A percentile compares a stretch with the other conserved stretches of the same genome.
Conservation (phyloP, 2,797 vertebrate genomes). For the Serranus cabrilla region DNA sequence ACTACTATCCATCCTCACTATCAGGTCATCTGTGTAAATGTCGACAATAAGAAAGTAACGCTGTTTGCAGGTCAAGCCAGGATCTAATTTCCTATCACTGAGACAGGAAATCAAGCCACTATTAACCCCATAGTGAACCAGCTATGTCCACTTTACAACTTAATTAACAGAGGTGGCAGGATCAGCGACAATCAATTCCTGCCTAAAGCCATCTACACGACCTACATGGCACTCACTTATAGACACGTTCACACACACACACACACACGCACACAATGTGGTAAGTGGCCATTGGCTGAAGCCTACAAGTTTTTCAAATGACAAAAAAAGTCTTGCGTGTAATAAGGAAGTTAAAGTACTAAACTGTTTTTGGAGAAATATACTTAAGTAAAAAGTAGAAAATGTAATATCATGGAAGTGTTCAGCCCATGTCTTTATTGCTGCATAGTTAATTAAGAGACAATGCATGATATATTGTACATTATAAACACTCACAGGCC, state of each 20-base stretch:
- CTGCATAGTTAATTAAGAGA: too few relatives aligned
- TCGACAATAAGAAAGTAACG: conserved; percentile 45
- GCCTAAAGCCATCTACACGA: conserved; percentile 36
- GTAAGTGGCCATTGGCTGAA: too few relatives aligned
- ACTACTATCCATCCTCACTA: conserved; percentile 9
- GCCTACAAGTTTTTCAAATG: too few relatives aligned
- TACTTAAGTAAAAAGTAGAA: too few relatives aligned
- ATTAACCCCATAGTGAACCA: conserved; percentile 80
- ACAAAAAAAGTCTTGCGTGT: too few relatives aligned
- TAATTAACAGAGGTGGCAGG: conserved; percentile 77
- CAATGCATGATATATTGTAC: too few relatives aligned
- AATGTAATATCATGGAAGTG: too few relatives aligned
- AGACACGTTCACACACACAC: background rate
- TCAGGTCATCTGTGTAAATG: conserved; percentile 57
- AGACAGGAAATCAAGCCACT: conserved; percentile 83
- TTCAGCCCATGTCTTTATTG: too few relatives aligned
- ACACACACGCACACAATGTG: background rate
- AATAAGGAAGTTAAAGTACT: too few relatives aligned
- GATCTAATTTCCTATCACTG: conserved; percentile 71
- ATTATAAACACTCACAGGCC: too few relatives aligned
- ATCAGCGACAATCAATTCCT: conserved; percentile 75
- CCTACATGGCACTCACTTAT: conserved; percentile 13
- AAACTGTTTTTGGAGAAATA: too few relatives aligned
- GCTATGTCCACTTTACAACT: conserved; percentile 72
- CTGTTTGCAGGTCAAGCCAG: conserved; percentile 43